Conservation (phyloP, 2,888 invertebrate genomes). For the Limnephilus rhombicus region DNA sequence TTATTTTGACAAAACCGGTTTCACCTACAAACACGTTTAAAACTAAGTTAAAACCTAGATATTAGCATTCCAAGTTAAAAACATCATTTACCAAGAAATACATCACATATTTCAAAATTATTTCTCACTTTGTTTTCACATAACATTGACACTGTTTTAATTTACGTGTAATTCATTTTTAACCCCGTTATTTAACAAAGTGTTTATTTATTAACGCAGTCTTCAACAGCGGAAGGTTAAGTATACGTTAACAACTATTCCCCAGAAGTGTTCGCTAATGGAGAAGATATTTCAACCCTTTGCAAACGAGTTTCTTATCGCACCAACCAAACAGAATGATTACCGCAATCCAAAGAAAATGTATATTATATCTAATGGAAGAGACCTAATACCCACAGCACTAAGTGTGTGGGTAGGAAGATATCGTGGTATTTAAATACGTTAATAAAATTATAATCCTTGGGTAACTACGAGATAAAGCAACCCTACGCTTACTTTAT, state of each 20-base stretch:
- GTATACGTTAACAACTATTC: not conserved
- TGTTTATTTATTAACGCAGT: not conserved
- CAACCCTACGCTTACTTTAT: too few species aligned
- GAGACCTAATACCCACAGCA: not conserved
- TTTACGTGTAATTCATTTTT: not conserved
- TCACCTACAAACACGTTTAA: too few species aligned
- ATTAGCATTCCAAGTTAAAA: too few species aligned
- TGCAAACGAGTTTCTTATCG: slow-evolving; percentile 16
- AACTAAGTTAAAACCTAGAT: too few species aligned
- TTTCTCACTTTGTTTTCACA: not conserved
- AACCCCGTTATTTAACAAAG: not conserved
- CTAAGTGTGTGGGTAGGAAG: not conserved
- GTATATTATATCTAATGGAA: not conserved
- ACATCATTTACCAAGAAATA: too few species aligned
- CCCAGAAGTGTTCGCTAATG: slow-evolving; percentile 6
- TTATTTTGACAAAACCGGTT: too few species aligned
- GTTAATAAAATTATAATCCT: too few species aligned
- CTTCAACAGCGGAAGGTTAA: not conserved
- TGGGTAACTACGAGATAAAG: too few species aligned
- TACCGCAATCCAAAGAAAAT: not conserved
- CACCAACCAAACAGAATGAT: not conserved
- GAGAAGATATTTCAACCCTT: not conserved
- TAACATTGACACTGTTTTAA: not conserved
- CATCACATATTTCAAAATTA: too few species aligned
- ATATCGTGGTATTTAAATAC: not conserved